Conservation (phyloP, 2,113 vertebrate species). For the Caracal caracal region DNA sequence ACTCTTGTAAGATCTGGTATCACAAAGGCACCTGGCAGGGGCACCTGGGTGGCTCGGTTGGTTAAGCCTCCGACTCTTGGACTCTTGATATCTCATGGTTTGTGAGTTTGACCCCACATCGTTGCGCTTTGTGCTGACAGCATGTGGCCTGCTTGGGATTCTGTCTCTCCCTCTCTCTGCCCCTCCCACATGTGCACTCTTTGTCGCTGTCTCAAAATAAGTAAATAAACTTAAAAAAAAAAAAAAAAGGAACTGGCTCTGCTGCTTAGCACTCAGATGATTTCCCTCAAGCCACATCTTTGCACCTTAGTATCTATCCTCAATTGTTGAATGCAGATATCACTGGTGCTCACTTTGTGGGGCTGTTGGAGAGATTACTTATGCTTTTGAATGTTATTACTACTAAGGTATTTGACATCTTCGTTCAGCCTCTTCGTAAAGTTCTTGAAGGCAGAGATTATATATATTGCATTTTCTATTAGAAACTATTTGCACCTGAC, state of each 20-base stretch:
- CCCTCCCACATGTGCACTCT: no score
- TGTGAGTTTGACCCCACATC: no score
- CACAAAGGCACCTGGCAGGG: background rate
- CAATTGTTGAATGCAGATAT: background rate
- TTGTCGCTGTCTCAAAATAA: no score
- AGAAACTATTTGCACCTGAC: background rate
- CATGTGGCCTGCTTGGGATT: no score
- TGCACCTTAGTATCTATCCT: background rate
- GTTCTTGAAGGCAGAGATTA: slow-evolving; percentile 32
- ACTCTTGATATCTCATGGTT: no score
- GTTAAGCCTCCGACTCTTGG: no score
- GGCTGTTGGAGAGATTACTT: background rate
- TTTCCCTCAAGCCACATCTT: background rate
- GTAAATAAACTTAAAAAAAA: no score
- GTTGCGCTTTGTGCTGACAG: no score
- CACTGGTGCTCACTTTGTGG: background rate
- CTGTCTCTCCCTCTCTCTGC: no score
- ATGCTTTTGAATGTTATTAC: background rate
- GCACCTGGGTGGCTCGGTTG: no score
- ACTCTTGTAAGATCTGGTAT: background rate
- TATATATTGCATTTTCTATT: background rate
- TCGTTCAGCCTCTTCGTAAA: background rate
- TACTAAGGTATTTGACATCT: slow-evolving; percentile 2
- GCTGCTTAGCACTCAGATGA: background rate
- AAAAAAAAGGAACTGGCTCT: background rate